These are phyloP conservation scores for Drosophila picticornis DNA, from an alignment of 2,888 invertebrate genomes.

Conservation along the genomic window DNA sequence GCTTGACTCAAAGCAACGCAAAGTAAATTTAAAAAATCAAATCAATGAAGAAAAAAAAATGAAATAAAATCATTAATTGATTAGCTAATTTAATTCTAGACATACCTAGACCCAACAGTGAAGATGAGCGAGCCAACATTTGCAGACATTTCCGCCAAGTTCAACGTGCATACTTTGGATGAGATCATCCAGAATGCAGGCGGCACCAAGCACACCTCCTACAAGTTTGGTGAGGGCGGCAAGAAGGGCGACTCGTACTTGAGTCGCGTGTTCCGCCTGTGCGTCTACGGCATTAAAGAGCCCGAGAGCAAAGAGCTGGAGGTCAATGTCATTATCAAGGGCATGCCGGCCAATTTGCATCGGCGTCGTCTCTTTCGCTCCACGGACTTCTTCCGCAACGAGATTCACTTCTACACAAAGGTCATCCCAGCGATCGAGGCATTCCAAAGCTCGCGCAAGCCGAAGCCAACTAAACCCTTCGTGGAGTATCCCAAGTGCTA, in stretches of 20 bases:
- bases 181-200: constrained; percentile 83
- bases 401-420: constrained; percentile 88
- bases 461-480: constrained; percentile 85
- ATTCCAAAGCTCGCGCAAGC: constrained; percentile 76
- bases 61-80: neutral
- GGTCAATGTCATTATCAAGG: constrained; percentile 88
- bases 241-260: constrained; percentile 90
- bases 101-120: constrained; percentile 29
- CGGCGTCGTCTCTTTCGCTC: constrained; percentile 89
- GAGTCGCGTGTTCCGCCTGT: constrained; percentile 88
- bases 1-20: constrained; percentile 29
- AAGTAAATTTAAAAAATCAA: constrained; percentile 6
- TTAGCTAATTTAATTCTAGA: neutral
- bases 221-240: constrained; percentile 85
- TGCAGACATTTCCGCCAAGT: constrained; percentile 83
- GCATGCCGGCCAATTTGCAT: constrained; percentile 88
- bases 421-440: constrained; percentile 82
- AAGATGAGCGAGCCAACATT: constrained; percentile 68
- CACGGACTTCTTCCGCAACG: constrained; percentile 89
- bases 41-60: neutral
- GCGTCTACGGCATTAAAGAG: constrained; percentile 85
- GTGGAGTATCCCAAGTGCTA: constrained; percentile 86
- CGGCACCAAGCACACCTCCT: constrained; percentile 84
- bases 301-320: constrained; percentile 55
- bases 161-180: constrained; percentile 85